Evolutionary conservation across 2,888 invertebrate species (phyloP).

Genomic region (Epistrophe grossulariae): DNA sequence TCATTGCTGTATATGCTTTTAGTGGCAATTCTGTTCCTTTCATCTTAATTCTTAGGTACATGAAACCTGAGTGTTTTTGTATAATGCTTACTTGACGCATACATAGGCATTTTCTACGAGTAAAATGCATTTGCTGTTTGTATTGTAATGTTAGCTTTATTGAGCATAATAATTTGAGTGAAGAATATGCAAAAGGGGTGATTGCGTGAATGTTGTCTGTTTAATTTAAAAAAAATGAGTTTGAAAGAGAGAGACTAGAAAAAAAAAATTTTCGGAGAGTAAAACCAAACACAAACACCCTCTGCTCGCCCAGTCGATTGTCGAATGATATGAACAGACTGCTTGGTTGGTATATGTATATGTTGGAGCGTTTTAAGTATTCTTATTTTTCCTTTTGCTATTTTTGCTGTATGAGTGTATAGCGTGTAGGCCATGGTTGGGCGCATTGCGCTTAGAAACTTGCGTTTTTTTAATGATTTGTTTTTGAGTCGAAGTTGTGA

Average conservation of each 20-base stretch:
- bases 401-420: too few species aligned
- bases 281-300: neutral
- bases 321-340: too few species aligned
- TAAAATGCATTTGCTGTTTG: neutral
- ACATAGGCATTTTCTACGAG: neutral
- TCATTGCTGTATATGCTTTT: neutral
- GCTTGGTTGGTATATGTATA: too few species aligned
- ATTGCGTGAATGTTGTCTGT: neutral
- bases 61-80: constrained; percentile 4
- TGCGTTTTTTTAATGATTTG: constrained; percentile 16
- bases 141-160: constrained; percentile 32
- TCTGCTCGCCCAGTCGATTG: too few species aligned
- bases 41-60: neutral
- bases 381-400: too few species aligned
- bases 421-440: constrained; percentile 62
- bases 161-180: constrained; percentile 24
- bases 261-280: constrained; percentile 5
- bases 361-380: too few species aligned
- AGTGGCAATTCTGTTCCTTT: neutral
- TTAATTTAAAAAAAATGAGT: neutral
- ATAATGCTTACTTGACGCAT: constrained; percentile 45
- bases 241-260: neutral
- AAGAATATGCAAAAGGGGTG: constrained; percentile 22
- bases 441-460: constrained; percentile 60
- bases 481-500: constrained; percentile 29